phyloP scores from a whole-genome alignment of 1,140 invertebrate genomes.

The Lerema accius region DNA sequence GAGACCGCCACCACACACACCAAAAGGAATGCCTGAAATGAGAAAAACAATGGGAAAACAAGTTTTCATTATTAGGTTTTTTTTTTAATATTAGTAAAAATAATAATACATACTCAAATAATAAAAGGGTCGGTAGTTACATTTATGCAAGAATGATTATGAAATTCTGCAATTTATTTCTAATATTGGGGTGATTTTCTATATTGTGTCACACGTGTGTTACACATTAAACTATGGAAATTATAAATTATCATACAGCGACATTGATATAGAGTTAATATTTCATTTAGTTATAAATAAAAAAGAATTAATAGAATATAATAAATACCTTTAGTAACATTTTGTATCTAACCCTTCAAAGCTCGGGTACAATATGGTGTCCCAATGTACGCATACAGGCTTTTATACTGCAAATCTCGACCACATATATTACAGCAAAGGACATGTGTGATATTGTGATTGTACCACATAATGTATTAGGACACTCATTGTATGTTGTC shows the following conservation, averaged over 20 bases:
- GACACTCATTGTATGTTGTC: slow-evolving; percentile 44
- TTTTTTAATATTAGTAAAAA: no score
- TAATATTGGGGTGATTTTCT: no score
- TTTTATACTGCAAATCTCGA: slow-evolving; percentile 57
- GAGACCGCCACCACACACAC: slow-evolving; percentile 62
- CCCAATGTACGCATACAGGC: slow-evolving; percentile 35
- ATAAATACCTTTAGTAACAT: slow-evolving; percentile 64
- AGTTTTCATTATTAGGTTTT: no score
- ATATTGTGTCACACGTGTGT: no score
- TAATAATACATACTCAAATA: no score
- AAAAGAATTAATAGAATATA: slow-evolving; percentile 1
- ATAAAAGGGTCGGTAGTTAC: no score
- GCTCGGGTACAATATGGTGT: slow-evolving; percentile 50
- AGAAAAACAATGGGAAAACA: slow-evolving; percentile 32
- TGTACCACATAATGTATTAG: slow-evolving; percentile 42
- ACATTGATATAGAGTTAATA: no score
- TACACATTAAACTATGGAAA: no score
- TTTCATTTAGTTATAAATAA: no score
- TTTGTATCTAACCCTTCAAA: slow-evolving; percentile 48
- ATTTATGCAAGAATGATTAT: no score
- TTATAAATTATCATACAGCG: no score
- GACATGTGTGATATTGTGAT: slow-evolving; percentile 47
- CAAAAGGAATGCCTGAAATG: slow-evolving; percentile 77
- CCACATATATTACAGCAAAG: slow-evolving; percentile 43
- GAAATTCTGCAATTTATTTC: no score